Base-by-base conservation (phyloP, 2,797 vertebrate species). In the Danio tinwini region DNA sequence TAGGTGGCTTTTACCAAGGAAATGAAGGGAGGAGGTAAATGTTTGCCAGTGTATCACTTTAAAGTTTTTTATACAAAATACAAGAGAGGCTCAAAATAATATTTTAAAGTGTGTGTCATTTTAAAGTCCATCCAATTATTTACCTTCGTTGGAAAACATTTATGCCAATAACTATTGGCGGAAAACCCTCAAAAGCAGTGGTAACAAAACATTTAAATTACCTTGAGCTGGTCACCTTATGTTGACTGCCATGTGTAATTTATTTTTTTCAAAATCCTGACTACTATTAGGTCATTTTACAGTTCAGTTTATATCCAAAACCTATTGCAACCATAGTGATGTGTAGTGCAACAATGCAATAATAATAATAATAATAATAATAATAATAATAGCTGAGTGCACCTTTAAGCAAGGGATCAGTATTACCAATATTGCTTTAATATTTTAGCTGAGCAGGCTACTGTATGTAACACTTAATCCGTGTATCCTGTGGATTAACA, bases 401-500 rank as follows among this genome's bases (percentile, higher is more conserved):
- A 50, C 5, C 21, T 68, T 50, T 69, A 53, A 53, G 49, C 12
- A 39, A 37, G 17, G 56, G 21, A 49, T 74, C 16, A 16, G 5
- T 39, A 10, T 47, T 12, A 61, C 61, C 50, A 56, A 39, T 74
- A 40, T 49, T 11, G 53, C 12, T 71, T 19, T 55, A 17, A 42
- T 55, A 44, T 19, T 14, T 6, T 5, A 14, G 2, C 6, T 19
- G 6, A 52, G 9, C 29, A 40, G 29, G 52, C 16, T 50, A n/a
- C 47, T 7, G 10, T 69, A 17, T 40, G 67, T 53, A 74, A 62
- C 44, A 8, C 7, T 62, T 62, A 62, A 74, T 62, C 29, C 12
- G 5, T 63, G 49, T 42, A 21, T 63, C 59, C 45, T 42, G 37
- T 42, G 47, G 5, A 63, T 75, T 19, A 63, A 75, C 44, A 42